Percentiles rank a stretch among this genome's conserved stretches.
Conservation (phyloP, 2,797 vertebrate species). For the Pteronotus mesoamericanus region DNA sequence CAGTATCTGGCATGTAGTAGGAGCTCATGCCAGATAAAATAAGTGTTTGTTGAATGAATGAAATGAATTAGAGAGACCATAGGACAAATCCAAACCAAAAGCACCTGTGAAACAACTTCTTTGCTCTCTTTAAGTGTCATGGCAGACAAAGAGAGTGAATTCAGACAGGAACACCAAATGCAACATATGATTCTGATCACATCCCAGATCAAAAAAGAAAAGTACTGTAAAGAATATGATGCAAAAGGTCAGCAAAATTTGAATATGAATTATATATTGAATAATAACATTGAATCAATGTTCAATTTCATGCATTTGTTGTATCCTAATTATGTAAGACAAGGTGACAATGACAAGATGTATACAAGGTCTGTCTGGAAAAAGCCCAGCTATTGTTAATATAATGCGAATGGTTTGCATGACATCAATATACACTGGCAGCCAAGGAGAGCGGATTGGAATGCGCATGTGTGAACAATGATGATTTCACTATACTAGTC, state of each 20-base stretch:
- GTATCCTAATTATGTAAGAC: neutral
- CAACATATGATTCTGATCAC: neutral
- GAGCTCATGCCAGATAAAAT: too few relatives aligned
- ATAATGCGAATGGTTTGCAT: neutral
- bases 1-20: neutral
- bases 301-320: neutral
- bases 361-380: neutral
- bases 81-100: neutral
- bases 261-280: neutral
- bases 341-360: neutral
- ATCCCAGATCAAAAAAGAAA: neutral
- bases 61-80: neutral
- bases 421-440: neutral
- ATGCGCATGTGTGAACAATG: neutral
- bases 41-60: neutral
- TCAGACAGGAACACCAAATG: neutral
- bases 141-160: neutral
- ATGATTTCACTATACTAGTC: neutral
- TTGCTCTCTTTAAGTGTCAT: neutral
- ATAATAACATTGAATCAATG: neutral
- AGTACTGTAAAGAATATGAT: too few relatives aligned
- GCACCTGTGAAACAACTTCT: neutral
- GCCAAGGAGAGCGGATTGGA: neutral
- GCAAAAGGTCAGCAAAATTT: neutral
- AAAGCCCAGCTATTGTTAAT: neutral